Conservation (phyloP, 1,140 invertebrate species). For the Microplitis demolitor region DNA sequence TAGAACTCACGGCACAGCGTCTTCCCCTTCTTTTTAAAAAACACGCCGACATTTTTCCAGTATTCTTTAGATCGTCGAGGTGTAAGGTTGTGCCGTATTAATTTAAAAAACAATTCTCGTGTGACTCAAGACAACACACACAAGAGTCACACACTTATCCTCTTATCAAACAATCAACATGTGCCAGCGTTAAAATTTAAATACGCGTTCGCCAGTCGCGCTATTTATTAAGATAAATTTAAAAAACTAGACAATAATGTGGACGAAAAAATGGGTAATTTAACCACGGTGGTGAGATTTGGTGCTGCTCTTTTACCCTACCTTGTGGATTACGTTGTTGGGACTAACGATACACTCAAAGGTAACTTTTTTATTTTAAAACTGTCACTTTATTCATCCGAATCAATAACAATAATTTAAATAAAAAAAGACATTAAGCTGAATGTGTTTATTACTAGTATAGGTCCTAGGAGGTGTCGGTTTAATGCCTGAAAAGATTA, state of each 20-base stretch:
- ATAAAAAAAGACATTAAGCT: too few species aligned
- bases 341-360: constrained; percentile 41
- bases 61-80: constrained; percentile 37
- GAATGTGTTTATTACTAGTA: too few species aligned
- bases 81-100: constrained; percentile 31
- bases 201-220: neutral
- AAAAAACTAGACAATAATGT: constrained; percentile 40
- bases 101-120: constrained; percentile 23
- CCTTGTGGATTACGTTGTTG: constrained; percentile 52
- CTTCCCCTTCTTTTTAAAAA: constrained; percentile 23
- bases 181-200: neutral
- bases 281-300: constrained; percentile 51
- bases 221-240: neutral
- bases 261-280: constrained; percentile 54
- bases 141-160: neutral
- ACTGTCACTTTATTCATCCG: too few species aligned
- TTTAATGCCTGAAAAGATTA: too few species aligned
- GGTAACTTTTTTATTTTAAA: constrained; percentile 36
- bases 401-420: neutral
- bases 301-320: constrained; percentile 48
- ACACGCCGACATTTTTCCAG: constrained; percentile 36
- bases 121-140: neutral
- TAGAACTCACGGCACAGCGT: neutral
- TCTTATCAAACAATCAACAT: neutral
- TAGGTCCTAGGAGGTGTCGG: too few species aligned